Base-by-base conservation (phyloP, 2,797 vertebrate genomes). In the Acridotheres tristis region DNA sequence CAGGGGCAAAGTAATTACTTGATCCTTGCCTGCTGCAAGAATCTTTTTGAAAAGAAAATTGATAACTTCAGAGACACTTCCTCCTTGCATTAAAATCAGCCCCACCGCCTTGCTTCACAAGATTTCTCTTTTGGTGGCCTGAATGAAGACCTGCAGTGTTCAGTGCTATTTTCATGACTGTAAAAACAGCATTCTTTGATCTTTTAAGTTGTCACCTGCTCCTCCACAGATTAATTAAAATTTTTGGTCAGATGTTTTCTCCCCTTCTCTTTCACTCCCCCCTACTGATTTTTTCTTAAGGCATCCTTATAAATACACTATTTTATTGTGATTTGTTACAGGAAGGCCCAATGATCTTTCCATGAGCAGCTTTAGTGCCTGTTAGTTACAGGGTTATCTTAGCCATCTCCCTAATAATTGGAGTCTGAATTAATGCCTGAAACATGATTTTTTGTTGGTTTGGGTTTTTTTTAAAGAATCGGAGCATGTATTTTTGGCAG, bases 1-100 rank as follows among this genome's bases (percentile, higher is more conserved):
- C 71, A 73, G 85, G 85, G 57, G 63, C 92, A 84, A 65, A 73
- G 89, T 92, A 85, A 92, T 89, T 93, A 88, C 85, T 89, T 94
- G 92, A 95, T 92, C 94, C 65, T 47, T 81, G 59, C 54, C 57
- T 95, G 45, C 74, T 61, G 53, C 62, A 74, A 62, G 68, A 89
- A 53, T 82, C 85, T 74, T 63, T 75, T 61, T 75, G 68, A 89
- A 80, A 84, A 92, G 83, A 79, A 48, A 66, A 85, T 43, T 34
- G 59, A 15, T 67, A 71, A 89, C 45, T 92, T 94, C 53, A 72
- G 71, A 91, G 59, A 25, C 0, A 2, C 40, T 83, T 94, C 77
- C 62, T 50, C 45, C 65, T 88, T 80, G 72, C 62, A 79, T 72
- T 90, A 87, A 90, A 63, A 63, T 85, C 75, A 94, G 61, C 48